A percentile compares a stretch with the other conserved stretches of the same genome.
Conservation (phyloP, 1,140 invertebrate genomes). For the Laupala kohalensis region DNA sequence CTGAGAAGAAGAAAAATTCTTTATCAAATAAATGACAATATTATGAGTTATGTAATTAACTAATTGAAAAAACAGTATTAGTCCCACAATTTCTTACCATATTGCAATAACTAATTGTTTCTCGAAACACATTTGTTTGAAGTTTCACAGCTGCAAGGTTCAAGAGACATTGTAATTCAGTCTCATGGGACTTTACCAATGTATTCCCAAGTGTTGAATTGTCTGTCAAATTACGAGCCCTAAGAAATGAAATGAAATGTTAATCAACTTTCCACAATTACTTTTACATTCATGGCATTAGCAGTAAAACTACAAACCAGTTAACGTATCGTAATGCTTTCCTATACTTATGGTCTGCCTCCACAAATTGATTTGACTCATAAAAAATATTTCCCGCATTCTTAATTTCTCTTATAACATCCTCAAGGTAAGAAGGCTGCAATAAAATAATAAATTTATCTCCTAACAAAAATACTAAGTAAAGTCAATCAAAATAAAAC, state of each 20-base stretch:
- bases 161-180: slow-evolving; percentile 33
- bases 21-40: not conserved
- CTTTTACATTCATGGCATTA: not conserved
- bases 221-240: not conserved
- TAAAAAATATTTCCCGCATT: slow-evolving; percentile 56
- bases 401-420: slow-evolving; percentile 46
- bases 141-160: slow-evolving; percentile 57
- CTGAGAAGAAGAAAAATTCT: not conserved
- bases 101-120: slow-evolving; percentile 45
- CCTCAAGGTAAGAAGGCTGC: slow-evolving; percentile 26
- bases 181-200: not conserved
- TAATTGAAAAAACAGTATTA: too few relatives aligned
- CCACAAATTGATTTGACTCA: slow-evolving; percentile 39
- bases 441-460: slow-evolving; percentile 12
- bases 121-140: slow-evolving; percentile 43
- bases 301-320: slow-evolving; percentile 24
- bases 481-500: not conserved
- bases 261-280: not conserved
- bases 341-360: slow-evolving; percentile 54
- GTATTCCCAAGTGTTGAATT: not conserved
- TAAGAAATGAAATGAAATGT: not conserved
- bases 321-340: slow-evolving; percentile 56
- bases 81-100: slow-evolving; percentile 41
- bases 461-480: not conserved
- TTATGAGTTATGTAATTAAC: not conserved